These are phyloP conservation scores for Ascidia mentula DNA, from an alignment of 23 tunicate genomes.

Conservation along the genomic window DNA sequence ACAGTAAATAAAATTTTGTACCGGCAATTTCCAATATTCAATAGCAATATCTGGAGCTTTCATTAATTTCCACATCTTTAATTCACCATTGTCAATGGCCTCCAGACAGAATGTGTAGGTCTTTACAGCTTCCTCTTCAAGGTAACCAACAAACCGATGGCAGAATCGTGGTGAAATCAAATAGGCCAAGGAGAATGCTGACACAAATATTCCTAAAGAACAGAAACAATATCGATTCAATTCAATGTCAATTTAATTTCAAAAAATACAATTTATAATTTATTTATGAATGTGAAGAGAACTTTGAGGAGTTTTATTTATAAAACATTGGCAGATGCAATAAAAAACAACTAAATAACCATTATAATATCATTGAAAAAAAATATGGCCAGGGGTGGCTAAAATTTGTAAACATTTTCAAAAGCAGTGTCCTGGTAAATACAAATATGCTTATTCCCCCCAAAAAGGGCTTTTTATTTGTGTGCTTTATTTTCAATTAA, in stretches of 20 bases:
- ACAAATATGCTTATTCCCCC: no score
- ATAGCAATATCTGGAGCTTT: slow-evolving; percentile 92
- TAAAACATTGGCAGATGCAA: neutral
- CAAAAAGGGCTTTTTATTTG: no score
- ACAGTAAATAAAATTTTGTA: neutral
- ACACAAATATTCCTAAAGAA: slow-evolving; percentile 61
- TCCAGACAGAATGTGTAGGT: slow-evolving; percentile 76
- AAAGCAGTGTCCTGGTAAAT: no score
- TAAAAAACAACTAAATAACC: neutral
- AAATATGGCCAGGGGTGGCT: no score
- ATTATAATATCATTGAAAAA: no score
- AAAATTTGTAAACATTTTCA: no score
- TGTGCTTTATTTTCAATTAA: no score
- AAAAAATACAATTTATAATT: no score
- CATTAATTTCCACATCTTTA: slow-evolving; percentile 93
- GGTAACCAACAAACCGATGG: slow-evolving; percentile 91
- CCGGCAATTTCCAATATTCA: slow-evolving; percentile 80
- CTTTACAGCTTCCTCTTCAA: slow-evolving; percentile 90
- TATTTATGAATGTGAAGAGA: no score
- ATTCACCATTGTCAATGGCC: slow-evolving; percentile 71
- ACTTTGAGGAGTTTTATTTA: no score
- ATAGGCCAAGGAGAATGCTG: slow-evolving; percentile 76
- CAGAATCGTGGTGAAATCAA: slow-evolving; percentile 80
- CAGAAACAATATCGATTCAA: no score
- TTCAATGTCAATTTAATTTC: no score